Conservation (phyloP, 1,140 invertebrate species). For the Caligus rogercresseyi region DNA sequence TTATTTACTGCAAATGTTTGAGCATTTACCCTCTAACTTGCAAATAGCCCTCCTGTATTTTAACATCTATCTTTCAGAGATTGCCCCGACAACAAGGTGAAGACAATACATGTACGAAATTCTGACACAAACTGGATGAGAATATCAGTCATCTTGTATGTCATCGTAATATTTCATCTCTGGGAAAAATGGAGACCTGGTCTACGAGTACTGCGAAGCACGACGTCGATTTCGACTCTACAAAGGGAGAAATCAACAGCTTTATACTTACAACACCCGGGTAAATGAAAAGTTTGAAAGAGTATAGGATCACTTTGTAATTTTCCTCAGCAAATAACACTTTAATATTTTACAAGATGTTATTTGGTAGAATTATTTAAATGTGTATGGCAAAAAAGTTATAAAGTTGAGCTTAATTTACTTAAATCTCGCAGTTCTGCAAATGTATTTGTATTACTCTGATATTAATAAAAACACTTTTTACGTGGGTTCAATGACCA, state of each 20-base stretch:
- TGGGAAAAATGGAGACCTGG: conserved; percentile 37
- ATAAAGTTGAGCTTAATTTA: conserved; percentile 3
- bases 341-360: background rate
- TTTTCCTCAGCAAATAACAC: background rate
- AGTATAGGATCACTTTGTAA: background rate
- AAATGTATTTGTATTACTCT: no score
- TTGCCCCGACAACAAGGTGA: conserved; percentile 32
- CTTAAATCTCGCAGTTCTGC: conserved; percentile 34
- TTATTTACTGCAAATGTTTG: no score
- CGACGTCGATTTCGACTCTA: conserved; percentile 29
- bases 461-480: no score
- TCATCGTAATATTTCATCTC: conserved; percentile 27
- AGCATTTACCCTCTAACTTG: no score
- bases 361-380: background rate
- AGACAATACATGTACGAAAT: conserved; percentile 38
- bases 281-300: conserved; percentile 24
- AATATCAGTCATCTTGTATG: background rate
- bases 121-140: conserved; percentile 35
- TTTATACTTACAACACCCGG: conserved; percentile 36
- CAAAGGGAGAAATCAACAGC: conserved; percentile 31
- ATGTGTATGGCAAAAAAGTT: background rate
- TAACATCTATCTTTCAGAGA: background rate
- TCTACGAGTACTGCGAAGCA: conserved; percentile 30
- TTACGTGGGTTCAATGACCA: no score
- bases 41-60: no score